Base-by-base conservation (phyloP, 2,113 vertebrate species). In the Dolichallabes microphthalmus region DNA sequence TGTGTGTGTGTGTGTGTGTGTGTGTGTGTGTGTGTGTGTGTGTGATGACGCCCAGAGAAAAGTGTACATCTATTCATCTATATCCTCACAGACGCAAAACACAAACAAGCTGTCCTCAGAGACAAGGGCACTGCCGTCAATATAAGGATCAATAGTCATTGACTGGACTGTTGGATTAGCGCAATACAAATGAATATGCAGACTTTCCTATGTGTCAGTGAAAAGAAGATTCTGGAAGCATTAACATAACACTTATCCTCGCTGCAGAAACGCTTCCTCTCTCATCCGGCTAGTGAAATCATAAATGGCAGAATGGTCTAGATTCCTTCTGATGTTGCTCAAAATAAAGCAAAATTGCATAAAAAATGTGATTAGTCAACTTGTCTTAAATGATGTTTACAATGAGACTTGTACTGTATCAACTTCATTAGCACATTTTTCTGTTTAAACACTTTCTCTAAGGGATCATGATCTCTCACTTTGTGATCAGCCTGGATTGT, bases 81-180 rank as follows among this genome's bases (percentile, higher is more conserved):
- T 74, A 82, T 45, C 73, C 78, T 53, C 74, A 83, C 81, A 75
- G 39, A 35, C n/a, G n/a, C n/a, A n/a, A n/a, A n/a, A 80, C 68
- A 91, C 84, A 88, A 92, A 91, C 81, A 91, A 75, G 73, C 71
- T 91, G 92, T 91, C 88, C 90, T 93, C 91, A 91, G 57, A 10
- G 13, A 88, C 86, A 80, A 87, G 78, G 87, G 60, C 80, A 82
- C 90, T 86, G 80, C 66, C 85, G 90, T 92, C 92, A 87, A 90
- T 93, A 86, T 82, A 53, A 83, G 86, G 90, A 89, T 92, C 88
- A 82, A 92, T 90, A 91, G 87, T 80, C 32, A 91, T 92, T 63
- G 88, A 91, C 80, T 85, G 74, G 82, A 76, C 84, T 89, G 87
- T 89, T 88, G 87, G 90, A 91, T 90, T 86, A 92, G 35, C 53